Base-by-base conservation (phyloP, 1,140 invertebrate genomes). In the Oscheius sp. region DNA sequence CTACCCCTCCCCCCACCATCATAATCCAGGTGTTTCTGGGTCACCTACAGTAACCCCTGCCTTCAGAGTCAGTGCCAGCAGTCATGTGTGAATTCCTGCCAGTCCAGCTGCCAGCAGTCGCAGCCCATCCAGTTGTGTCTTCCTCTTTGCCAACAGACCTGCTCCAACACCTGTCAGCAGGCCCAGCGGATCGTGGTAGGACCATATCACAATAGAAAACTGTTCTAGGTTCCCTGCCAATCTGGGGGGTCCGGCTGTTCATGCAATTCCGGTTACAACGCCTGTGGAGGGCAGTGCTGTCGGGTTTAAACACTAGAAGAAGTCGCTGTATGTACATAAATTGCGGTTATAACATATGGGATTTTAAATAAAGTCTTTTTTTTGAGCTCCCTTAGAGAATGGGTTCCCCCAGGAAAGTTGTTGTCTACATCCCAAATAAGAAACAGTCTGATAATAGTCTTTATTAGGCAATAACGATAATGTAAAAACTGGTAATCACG, bases 51-150 rank as follows among this genome's bases (percentile, higher is more conserved):
- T 10, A 42, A 42, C 10, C 38, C 10, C 10, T 4, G 7, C 15
- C 28, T 55, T 23, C 23, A 55, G 49, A 55, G 23, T 55, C 49
- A 55, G 28, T 55, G 49, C 23, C 49, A 55, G 49, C 49, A 55
- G 28, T 23, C 7, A 23, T 55, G 49, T 55, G 15, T 20, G 23
- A 55, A 55, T 23, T 13, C 7, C 23, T 55, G 49, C 28, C 49
- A 55, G 23, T 55, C 49, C 28, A 13, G 7, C 7, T 55, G 49
- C 49, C 7, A 26, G 38, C 67, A 42, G 45, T 59, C 35, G 49
- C 49, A 28, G 49, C 55, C n/a, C 45, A 55, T 28, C 45, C 67
- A 29, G 67, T 59, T 68, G 35, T 59, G 23, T 49, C 49, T 42
- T 58, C 67, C 36, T 59, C 45, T 3, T 31, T 55, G 28, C 61